A percentile compares a stretch with the other conserved stretches of the same genome.
phyloP scores from a whole-genome alignment of 2,888 invertebrate species.

The Drosophila pseudotakahashii region DNA sequence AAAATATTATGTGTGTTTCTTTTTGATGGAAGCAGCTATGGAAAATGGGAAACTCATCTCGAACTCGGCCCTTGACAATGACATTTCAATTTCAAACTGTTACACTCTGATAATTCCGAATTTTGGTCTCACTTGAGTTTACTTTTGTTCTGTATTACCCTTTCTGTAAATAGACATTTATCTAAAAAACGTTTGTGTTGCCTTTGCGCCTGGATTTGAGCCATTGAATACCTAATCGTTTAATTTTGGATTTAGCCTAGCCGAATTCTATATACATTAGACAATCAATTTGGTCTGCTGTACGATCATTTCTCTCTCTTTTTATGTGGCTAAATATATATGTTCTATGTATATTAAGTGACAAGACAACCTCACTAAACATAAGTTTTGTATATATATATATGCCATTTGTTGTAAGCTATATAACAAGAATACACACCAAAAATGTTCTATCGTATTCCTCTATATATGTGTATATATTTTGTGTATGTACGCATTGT shows the following conservation, averaged over 20 bases:
- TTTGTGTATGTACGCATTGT: conserved; percentile 43
- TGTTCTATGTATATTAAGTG: conserved; percentile 58
- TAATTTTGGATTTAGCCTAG: conserved; percentile 29
- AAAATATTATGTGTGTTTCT: conserved; percentile 8
- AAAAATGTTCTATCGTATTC: conserved; percentile 48
- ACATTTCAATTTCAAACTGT: conserved; percentile 16
- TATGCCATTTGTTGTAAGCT: conserved; percentile 42
- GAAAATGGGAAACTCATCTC: conserved; percentile 20
- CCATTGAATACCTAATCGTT: conserved; percentile 51
- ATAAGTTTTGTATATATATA: conserved; percentile 56
- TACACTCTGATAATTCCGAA: conserved; percentile 43
- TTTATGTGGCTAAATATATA: conserved; percentile 47
- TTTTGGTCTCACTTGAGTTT: conserved; percentile 38
- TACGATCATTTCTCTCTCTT: conserved; percentile 32
- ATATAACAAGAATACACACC: conserved; percentile 75
- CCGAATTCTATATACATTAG: conserved; percentile 54
- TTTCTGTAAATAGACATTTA: conserved; percentile 50
- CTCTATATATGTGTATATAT: conserved; percentile 46
- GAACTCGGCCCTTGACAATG: conserved; percentile 8
- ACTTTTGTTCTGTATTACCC: conserved; percentile 10
- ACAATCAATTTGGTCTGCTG: conserved; percentile 64
- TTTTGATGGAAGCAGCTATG: conserved; percentile 31
- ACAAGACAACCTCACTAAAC: conserved; percentile 77
- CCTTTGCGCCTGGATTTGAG: conserved; percentile 32
- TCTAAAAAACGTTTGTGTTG: conserved; percentile 40